Conservation (phyloP, 2,797 vertebrate genomes). For the Schizothorax lantsangensis region DNA sequence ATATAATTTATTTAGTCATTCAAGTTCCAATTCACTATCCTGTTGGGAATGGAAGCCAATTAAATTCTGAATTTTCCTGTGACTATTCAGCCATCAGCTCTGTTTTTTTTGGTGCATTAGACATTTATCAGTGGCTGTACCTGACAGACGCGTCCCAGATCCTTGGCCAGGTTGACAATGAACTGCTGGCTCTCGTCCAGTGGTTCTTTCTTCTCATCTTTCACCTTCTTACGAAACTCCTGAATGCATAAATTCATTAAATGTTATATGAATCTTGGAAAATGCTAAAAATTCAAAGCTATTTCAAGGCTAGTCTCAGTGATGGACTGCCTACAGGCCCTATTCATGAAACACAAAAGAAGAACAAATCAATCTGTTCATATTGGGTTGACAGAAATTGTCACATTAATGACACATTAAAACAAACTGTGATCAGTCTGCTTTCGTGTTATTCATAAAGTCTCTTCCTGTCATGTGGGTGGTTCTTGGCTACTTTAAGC, state of each 20-base stretch:
- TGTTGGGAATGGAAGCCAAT: background rate
- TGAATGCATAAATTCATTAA: slow-evolving; percentile 49
- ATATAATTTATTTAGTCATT: background rate
- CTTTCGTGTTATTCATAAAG: background rate
- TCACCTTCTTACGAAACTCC: slow-evolving; percentile 75
- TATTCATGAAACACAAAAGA: background rate
- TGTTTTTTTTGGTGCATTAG: background rate
- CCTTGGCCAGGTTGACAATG: slow-evolving; percentile 77
- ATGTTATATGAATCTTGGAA: background rate
- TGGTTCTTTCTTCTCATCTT: slow-evolving; percentile 71
- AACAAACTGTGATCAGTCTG: background rate
- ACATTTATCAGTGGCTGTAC: slow-evolving; percentile 61
- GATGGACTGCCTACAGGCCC: background rate
- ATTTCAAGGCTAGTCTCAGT: background rate
- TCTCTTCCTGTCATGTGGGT: background rate
- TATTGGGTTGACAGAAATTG: background rate
- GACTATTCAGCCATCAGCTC: background rate
- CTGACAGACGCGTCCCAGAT: slow-evolving; percentile 80
- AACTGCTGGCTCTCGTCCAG: slow-evolving; percentile 81
- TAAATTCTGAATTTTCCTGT: background rate
- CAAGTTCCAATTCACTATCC: background rate
- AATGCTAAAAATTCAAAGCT: background rate
- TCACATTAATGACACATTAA: background rate
- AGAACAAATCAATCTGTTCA: background rate
- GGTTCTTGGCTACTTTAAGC: too few relatives aligned